These are phyloP conservation scores for Trachymyrmex cornetzi DNA, from an alignment of 1,140 invertebrate species.

Conservation along the genomic window DNA sequence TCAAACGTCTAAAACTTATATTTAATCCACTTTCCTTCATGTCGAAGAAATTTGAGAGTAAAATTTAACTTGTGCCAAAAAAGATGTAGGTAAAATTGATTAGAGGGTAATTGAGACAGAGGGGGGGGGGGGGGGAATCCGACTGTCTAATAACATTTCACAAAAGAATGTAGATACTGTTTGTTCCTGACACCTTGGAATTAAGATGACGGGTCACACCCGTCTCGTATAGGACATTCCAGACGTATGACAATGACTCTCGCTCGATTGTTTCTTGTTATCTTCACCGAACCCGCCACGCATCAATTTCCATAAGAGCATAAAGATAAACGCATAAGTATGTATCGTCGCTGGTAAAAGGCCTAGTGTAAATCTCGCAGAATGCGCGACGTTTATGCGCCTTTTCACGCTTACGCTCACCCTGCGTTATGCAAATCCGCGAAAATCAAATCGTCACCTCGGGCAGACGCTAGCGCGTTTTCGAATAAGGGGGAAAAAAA, in stretches of 20 bases:
- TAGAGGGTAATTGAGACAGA: background rate
- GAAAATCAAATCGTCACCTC: constrained; percentile 53
- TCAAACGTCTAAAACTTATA: too few relatives aligned
- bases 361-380: background rate
- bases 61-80: too few relatives aligned
- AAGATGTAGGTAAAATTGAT: background rate
- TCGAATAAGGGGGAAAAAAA: background rate
- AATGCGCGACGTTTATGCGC: constrained; percentile 1
- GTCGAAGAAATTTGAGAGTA: too few relatives aligned
- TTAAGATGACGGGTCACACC: constrained; percentile 21
- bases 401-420: constrained; percentile 8
- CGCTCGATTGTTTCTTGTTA: constrained; percentile 46
- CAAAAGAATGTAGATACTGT: background rate
- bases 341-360: constrained; percentile 3
- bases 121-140: too few relatives aligned
- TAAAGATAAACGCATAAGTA: constrained; percentile 5
- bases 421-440: constrained; percentile 51
- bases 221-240: constrained; percentile 4
- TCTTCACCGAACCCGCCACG: background rate
- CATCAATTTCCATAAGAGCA: constrained; percentile 26
- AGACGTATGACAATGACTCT: constrained; percentile 16
- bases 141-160: background rate
- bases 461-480: background rate
- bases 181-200: constrained; percentile 13
- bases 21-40: too few relatives aligned